phyloP scores from a whole-genome alignment of 1,140 invertebrate species.

The Nilaparvata lugens region DNA sequence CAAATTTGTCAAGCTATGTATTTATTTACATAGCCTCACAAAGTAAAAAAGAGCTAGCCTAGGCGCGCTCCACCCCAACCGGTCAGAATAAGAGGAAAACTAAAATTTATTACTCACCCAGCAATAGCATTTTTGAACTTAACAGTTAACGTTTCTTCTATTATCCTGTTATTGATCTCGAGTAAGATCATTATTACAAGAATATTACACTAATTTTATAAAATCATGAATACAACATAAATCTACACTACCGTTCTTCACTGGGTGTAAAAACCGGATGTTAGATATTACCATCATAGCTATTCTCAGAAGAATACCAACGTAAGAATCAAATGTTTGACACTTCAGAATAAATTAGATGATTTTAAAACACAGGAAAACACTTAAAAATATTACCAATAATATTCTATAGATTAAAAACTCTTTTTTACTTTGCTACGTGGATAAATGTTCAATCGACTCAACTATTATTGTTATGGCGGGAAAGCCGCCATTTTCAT shows the following conservation, averaged over 20 bases:
- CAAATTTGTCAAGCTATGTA: background rate
- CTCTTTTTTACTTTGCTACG: no score
- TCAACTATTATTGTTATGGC: no score
- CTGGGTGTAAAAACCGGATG: conserved; percentile 19
- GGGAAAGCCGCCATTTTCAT: no score
- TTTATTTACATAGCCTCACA: background rate
- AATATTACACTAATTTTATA: conserved; percentile 22
- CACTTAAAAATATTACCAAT: no score
- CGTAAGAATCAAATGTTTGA: background rate
- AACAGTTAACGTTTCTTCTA: conserved; percentile 87
- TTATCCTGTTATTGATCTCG: conserved; percentile 97
- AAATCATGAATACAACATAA: conserved; percentile 12
- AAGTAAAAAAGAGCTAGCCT: background rate
- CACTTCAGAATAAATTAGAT: no score
- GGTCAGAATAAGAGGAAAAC: conserved; percentile 10
- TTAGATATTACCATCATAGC: background rate
- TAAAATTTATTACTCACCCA: conserved; percentile 57
- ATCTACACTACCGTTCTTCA: conserved; percentile 2
- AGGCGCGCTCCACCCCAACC: conserved; percentile 12
- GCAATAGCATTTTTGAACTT: conserved; percentile 93
- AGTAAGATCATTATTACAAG: conserved; percentile 85
- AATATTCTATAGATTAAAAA: no score
- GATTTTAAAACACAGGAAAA: no score
- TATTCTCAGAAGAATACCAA: background rate
- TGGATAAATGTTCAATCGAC: no score